Base-by-base conservation (phyloP, 2,113 vertebrate species). In the Canis aureus region DNA sequence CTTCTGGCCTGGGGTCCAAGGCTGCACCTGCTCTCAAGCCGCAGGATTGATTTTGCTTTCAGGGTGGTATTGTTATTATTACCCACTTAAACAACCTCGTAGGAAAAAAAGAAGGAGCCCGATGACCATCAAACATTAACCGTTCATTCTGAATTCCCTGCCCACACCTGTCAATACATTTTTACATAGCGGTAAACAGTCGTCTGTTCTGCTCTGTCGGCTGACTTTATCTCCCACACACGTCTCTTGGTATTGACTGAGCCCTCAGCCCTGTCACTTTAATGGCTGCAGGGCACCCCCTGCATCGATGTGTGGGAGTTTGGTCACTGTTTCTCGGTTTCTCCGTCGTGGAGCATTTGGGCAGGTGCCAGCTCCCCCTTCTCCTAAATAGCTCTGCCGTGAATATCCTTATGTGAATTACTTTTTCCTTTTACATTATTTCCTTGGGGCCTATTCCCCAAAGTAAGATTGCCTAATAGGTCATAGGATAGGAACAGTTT, bases 1-100 rank as follows among this genome's bases (percentile, higher is more conserved):
- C 23, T 66, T 84, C 49, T 9, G 29, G 86, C 55, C 93, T 35
- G 32, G 71, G 20, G 71, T 15, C 62, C n/a, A 17, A 91, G n/a
- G 32, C 79, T 87, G 57, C 10, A 69, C 22, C 89, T 13, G n/a
- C 90, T 87, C 19, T 53, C 27, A 2, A 57, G 78, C 83, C 23
- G 10, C 76, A 15, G 51, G 94, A 97, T 93, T 91, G 91, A 97
- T 96, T 97, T 96, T 94, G 76, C 95, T 83, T 93, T 97, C 91
- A 82, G 55, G 13, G 86, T 84, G 94, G 94, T 96, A 94, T 57
- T 79, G 83, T 92, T 97, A 89, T 97, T 97, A 97, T 97, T 95
- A 95, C 76, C 97, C 97, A 97, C 97, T 98, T 98, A 97, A 92
- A 97, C 97, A 97, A 96, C 93, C 92, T 97, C 90, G 62, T 22